Conservation (phyloP, 2,113 vertebrate species). For the Amphiprion percula region DNA sequence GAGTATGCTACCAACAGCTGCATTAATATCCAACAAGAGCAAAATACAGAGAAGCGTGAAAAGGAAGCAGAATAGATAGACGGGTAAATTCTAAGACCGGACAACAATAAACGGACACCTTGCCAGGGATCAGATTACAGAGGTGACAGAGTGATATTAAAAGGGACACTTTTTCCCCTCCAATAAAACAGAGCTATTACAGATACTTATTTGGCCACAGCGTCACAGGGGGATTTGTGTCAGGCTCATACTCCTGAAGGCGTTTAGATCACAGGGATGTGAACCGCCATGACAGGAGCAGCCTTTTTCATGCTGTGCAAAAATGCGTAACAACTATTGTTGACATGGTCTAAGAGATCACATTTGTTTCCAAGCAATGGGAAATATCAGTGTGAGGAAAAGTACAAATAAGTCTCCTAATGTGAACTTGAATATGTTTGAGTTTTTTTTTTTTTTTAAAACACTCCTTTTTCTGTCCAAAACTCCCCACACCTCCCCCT, state of each 20-base stretch:
- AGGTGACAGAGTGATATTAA: slow-evolving; percentile 57
- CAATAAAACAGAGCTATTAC: slow-evolving; percentile 63
- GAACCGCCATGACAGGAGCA: slow-evolving; percentile 57
- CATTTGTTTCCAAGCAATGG: slow-evolving; percentile 55
- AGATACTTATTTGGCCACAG: slow-evolving; percentile 48
- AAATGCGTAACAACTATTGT: slow-evolving; percentile 61
- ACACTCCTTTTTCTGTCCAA: not conserved
- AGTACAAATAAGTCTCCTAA: slow-evolving; percentile 40
- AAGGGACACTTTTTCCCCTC: slow-evolving; percentile 45
- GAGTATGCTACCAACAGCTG: slow-evolving; percentile 38
- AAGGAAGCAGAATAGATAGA: slow-evolving; percentile 14
- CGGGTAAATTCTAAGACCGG: slow-evolving; percentile 25
- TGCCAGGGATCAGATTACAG: slow-evolving; percentile 42
- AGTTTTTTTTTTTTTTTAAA: not conserved
- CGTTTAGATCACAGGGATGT: slow-evolving; percentile 69
- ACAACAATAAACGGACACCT: slow-evolving; percentile 44
- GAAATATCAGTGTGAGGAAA: slow-evolving; percentile 57
- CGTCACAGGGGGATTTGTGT: slow-evolving; percentile 66
- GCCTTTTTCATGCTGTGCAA: slow-evolving; percentile 64
- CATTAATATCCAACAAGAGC: slow-evolving; percentile 11
- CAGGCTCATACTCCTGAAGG: slow-evolving; percentile 54
- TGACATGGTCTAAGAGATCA: slow-evolving; percentile 52
- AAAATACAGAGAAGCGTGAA: slow-evolving; percentile 3
- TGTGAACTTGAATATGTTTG: slow-evolving; percentile 40
- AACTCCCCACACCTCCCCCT: not conserved